A percentile compares a stretch with the other conserved stretches of the same genome.
phyloP scores from a whole-genome alignment of 1,140 invertebrate species.

The Belonocnema kinseyi region DNA sequence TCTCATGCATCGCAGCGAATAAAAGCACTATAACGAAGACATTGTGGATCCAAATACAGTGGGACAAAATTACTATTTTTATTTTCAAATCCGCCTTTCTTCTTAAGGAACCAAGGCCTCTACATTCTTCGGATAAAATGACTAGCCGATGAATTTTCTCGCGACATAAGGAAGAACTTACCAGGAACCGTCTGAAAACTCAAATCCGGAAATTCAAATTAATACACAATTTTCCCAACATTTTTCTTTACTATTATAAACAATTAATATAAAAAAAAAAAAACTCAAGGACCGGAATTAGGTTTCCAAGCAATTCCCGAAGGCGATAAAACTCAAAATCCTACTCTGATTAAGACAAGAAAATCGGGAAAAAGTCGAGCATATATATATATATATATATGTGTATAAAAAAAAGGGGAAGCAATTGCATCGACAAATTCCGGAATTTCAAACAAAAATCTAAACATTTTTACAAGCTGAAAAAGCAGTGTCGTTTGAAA shows the following conservation, averaged over 20 bases:
- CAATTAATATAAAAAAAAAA: background rate
- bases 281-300: background rate
- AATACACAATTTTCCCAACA: background rate
- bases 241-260: background rate
- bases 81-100: background rate
- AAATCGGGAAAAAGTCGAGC: background rate
- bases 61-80: constrained; percentile 47
- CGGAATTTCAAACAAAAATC: background rate
- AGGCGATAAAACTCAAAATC: background rate
- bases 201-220: background rate
- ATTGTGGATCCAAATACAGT: constrained; percentile 55
- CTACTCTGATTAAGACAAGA: background rate
- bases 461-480: background rate
- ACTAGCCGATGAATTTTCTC: constrained; percentile 45
- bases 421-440: background rate
- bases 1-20: constrained; percentile 3
- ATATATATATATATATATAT: too few relatives aligned
- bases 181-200: constrained; percentile 20
- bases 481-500: constrained; percentile 2
- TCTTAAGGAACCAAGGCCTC: background rate
- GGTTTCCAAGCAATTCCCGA: background rate
- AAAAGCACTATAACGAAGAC: constrained; percentile 36
- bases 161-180: constrained; percentile 43
- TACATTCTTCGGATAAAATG: constrained; percentile 17
- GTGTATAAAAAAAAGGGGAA: background rate